A percentile compares a stretch with the other conserved stretches of the same genome.
Conservation (phyloP, 2,888 invertebrate genomes). For the Xylocampa areola region DNA sequence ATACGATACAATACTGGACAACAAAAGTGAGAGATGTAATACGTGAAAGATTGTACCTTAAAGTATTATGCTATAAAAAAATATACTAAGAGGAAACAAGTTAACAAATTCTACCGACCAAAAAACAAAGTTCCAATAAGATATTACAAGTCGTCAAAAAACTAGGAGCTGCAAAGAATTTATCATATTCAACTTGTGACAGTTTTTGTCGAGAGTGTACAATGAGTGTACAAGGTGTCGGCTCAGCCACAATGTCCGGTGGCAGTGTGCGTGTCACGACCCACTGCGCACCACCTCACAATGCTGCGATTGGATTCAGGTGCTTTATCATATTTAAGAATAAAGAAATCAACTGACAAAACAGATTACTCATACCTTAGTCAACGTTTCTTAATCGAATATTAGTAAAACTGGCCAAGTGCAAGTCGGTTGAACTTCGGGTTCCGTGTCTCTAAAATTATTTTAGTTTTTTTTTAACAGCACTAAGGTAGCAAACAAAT, state of each 20-base stretch:
- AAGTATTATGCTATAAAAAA: conserved; percentile 42
- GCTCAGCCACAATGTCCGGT: conserved; percentile 80
- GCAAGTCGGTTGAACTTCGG: too few species aligned
- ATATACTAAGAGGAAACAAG: conserved; percentile 47
- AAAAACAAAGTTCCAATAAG: conserved; percentile 53
- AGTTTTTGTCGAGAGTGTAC: conserved; percentile 61
- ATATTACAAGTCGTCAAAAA: conserved; percentile 57
- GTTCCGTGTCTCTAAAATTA: too few species aligned
- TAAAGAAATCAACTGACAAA: conserved; percentile 52
- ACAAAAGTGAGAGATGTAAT: conserved; percentile 48
- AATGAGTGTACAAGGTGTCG: conserved; percentile 68
- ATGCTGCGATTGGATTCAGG: conserved; percentile 66
- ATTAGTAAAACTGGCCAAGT: too few species aligned
- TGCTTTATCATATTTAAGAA: conserved; percentile 61
- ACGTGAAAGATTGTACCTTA: conserved; percentile 24
- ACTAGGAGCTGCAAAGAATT: conserved; percentile 51
- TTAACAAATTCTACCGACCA: conserved; percentile 34
- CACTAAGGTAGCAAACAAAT: too few species aligned
- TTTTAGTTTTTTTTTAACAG: too few species aligned
- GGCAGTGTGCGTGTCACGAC: conserved; percentile 69
- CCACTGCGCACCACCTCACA: conserved; percentile 73
- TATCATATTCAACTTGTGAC: conserved; percentile 53
- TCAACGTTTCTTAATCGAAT: conserved; percentile 23
- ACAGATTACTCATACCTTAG: conserved; percentile 45
- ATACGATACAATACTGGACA: conserved; percentile 31